phyloP scores from a whole-genome alignment of 2,113 vertebrate species.

The Xenus cinereus region DNA sequence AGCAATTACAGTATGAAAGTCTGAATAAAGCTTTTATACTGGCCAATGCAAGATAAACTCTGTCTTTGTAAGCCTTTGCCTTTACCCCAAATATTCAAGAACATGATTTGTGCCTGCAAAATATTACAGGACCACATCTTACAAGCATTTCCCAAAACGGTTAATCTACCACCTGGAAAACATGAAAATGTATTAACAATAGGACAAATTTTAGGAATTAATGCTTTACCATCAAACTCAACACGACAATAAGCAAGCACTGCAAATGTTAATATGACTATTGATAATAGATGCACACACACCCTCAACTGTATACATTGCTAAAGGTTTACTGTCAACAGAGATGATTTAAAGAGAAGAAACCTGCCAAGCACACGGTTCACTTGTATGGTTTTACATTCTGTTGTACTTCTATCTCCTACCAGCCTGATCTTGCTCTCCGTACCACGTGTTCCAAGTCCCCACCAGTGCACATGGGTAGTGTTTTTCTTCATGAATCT shows the following conservation, averaged over 20 bases:
- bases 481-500: constrained; percentile 86
- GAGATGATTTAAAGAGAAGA: constrained; percentile 48
- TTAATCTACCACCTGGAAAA: neutral
- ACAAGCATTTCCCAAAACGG: neutral
- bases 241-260: constrained; percentile 44
- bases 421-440: constrained; percentile 99
- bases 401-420: constrained; percentile 72
- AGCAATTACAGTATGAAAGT: neutral
- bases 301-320: neutral
- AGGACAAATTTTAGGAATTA: neutral
- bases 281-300: neutral
- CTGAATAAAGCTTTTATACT: neutral
- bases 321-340: constrained; percentile 17
- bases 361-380: constrained; percentile 55
- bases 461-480: constrained; percentile 97
- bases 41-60: neutral
- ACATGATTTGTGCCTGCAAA: neutral
- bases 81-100: neutral
- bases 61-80: neutral
- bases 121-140: neutral
- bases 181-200: neutral
- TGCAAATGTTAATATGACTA: neutral
- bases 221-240: neutral
- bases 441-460: constrained; percentile 99
- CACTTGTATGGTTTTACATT: constrained; percentile 42